Conservation (phyloP, 1,140 invertebrate genomes). For the Brachionus paranguensis region DNA sequence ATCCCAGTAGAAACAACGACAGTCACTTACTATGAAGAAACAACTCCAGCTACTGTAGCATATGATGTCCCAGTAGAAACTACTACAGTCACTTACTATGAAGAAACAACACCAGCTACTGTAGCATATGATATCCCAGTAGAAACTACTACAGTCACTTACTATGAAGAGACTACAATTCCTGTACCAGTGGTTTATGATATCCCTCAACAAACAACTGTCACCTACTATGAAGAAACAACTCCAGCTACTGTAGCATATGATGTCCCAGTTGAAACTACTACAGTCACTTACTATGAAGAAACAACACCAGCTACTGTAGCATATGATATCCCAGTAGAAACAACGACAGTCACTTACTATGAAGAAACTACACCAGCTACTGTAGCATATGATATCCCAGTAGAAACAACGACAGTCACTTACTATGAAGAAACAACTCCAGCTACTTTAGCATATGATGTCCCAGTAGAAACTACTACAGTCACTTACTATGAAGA, state of each 20-base stretch:
- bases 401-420: background rate
- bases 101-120: background rate
- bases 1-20: background rate
- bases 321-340: background rate
- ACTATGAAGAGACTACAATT: background rate
- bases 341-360: background rate
- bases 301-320: background rate
- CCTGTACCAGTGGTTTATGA: too few species aligned
- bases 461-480: background rate
- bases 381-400: background rate
- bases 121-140: background rate
- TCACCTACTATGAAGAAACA: background rate
- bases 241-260: background rate
- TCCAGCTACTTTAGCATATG: background rate
- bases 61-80: background rate
- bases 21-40: too few species aligned
- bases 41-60: too few species aligned
- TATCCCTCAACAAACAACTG: background rate
- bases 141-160: background rate
- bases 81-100: background rate
- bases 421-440: background rate
- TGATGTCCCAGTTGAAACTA: background rate
- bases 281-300: background rate
- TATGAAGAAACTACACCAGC: background rate
- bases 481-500: background rate